Conservation (phyloP, 2,888 invertebrate genomes). For the Empis livida region DNA sequence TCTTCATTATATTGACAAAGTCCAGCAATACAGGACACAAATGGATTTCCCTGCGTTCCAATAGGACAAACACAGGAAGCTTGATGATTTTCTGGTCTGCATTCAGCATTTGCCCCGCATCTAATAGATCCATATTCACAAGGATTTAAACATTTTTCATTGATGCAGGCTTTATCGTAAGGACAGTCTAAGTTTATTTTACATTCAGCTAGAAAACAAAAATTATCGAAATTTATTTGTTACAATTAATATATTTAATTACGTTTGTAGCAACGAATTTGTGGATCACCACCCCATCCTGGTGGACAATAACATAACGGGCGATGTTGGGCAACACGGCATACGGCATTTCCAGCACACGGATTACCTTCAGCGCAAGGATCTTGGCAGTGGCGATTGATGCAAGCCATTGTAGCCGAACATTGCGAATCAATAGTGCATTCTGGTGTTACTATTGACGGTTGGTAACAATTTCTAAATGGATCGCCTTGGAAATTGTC, state of each 20-base stretch:
- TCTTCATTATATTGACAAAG: slow-evolving; percentile 82
- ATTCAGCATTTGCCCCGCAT: slow-evolving; percentile 70
- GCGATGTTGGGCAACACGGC: slow-evolving; percentile 61
- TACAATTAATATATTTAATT: slow-evolving; percentile 25
- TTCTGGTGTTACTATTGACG: slow-evolving; percentile 43
- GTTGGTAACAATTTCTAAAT: slow-evolving; percentile 54
- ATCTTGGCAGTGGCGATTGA: slow-evolving; percentile 64
- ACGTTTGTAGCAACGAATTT: slow-evolving; percentile 76
- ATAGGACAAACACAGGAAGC: slow-evolving; percentile 72
- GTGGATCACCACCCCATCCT: slow-evolving; percentile 80
- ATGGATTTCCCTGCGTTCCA: slow-evolving; percentile 75
- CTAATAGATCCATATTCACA: slow-evolving; percentile 50
- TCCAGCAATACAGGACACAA: slow-evolving; percentile 66
- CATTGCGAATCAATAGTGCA: slow-evolving; percentile 67
- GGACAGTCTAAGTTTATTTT: slow-evolving; percentile 68
- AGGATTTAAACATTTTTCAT: slow-evolving; percentile 67
- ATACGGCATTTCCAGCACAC: slow-evolving; percentile 70
- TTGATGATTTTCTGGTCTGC: slow-evolving; percentile 59
- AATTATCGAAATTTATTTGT: background rate
- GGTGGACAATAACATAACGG: slow-evolving; percentile 74
- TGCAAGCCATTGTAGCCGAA: slow-evolving; percentile 62
- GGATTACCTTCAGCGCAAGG: slow-evolving; percentile 65
- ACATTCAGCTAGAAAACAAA: slow-evolving; percentile 57
- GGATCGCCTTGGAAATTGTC: slow-evolving; percentile 65
- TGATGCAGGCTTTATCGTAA: slow-evolving; percentile 67